phyloP scores from a whole-genome alignment of 2,113 vertebrate species.

The Odocoileus virginianus region DNA sequence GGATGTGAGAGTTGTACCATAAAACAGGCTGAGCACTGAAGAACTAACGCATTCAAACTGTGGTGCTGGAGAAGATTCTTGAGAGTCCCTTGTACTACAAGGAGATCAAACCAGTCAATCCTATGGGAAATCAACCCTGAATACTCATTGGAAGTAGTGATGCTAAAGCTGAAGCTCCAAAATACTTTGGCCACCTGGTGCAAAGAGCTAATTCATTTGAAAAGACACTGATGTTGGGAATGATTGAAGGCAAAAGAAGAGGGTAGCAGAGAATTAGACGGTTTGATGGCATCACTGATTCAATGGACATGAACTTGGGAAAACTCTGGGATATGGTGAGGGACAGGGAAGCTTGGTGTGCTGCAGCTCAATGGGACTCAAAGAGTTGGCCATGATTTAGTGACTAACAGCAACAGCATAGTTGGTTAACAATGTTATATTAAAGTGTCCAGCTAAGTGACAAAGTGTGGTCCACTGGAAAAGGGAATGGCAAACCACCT shows the following conservation, averaged over 20 bases:
- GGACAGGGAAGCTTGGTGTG: neutral
- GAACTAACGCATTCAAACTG: neutral
- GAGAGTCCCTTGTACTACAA: neutral
- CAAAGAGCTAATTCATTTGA: neutral
- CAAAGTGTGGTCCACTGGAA: neutral
- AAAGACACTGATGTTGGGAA: neutral
- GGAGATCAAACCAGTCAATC: neutral
- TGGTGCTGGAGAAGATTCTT: neutral
- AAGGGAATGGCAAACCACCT: neutral
- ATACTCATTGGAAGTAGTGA: neutral
- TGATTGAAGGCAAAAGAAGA: neutral
- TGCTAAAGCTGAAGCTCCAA: neutral
- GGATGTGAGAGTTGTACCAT: neutral
- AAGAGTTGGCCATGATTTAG: neutral
- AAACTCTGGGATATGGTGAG: neutral
- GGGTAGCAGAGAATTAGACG: neutral
- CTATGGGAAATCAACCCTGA: neutral
- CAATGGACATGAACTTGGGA: neutral
- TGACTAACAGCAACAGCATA: neutral
- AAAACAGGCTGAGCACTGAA: neutral
- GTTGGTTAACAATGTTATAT: neutral
- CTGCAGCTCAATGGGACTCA: neutral
- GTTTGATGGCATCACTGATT: neutral
- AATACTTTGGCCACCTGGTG: neutral
- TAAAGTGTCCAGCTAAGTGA: neutral